Base-by-base conservation (phyloP, 37 sponge, comb jelly and placozoan species). In the Cliona cf. orientalis region DNA sequence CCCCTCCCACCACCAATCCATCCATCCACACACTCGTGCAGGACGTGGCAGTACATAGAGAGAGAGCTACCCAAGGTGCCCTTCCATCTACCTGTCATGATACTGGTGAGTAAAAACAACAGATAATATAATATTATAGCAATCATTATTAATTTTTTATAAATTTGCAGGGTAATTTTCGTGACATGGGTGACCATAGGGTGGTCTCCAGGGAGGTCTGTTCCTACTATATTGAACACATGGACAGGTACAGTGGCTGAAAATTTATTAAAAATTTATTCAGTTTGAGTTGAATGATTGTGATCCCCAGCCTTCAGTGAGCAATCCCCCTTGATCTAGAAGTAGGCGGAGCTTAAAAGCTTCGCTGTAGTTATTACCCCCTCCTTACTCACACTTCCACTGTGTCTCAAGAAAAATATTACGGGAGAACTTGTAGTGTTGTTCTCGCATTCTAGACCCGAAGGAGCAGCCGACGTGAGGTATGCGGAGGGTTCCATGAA, bases 31-130 rank as follows among this genome's bases (percentile, higher is more conserved):
- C 53, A 19, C 14, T 49, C 53, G 0, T 66, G 37, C 68, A 97
- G 97, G 97, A 97, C 97, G 5, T 97, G 92, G 91, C 69, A 86
- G 71, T 97, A 97, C 53, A 70, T 97, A 45, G 91, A 94, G 75
- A 61, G 84, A 19, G 93, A 97, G 68, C 44, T 97, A 3, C 83
- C 81, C 0, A 60, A 76, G 58, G 86, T 97, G 29, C 97, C 97
- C 6, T 49, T 79, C 23, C 87, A 97, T 74, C 83, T 97, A 12
- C 97, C 97, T 2, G 71, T 97, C 66, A 84, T 97, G 4, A 72
- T 97, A 0, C 58, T 97, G 84, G 97, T 97, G 63, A 74, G 91
- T 62, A 43, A 25, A 73, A 34, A 55, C 21, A 17, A 41, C 46
- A 44, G 72, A 46, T 58, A 42, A 9, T 65, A 17, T 61, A 26